phyloP scores from a whole-genome alignment of 2,113 vertebrate species.

The Lepus americanus region DNA sequence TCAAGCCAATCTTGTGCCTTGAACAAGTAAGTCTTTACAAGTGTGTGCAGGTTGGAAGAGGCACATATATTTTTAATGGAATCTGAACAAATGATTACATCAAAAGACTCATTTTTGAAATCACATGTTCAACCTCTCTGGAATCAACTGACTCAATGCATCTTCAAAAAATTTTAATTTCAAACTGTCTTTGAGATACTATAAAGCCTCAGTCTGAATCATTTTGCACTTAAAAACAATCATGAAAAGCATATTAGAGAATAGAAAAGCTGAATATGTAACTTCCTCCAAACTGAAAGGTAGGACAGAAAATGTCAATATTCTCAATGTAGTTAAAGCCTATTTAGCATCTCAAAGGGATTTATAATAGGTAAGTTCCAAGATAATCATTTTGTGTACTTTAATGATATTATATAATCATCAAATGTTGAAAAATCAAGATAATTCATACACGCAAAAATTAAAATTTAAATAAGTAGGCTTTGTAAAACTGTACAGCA shows the following conservation, averaged over 20 bases:
- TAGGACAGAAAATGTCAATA: not conserved
- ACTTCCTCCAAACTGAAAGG: not conserved
- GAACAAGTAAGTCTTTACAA: not conserved
- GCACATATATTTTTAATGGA: not conserved
- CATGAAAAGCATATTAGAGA: not conserved
- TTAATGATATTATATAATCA: constrained; percentile 3
- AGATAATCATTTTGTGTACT: not conserved
- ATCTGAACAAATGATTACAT: constrained; percentile 3
- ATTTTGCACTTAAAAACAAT: constrained; percentile 34
- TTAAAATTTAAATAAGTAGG: not conserved
- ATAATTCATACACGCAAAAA: not conserved
- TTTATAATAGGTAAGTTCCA: constrained; percentile 19
- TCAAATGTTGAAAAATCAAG: constrained; percentile 2
- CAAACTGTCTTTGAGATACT: not conserved
- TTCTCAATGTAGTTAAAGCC: constrained; percentile 4
- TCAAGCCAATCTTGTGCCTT: not conserved
- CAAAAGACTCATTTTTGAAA: not conserved
- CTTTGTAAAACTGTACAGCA: not conserved
- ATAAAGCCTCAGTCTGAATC: constrained; percentile 10
- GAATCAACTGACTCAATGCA: not conserved
- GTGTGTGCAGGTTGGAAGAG: not conserved
- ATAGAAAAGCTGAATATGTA: not conserved
- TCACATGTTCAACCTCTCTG: not conserved
- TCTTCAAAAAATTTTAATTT: constrained; percentile 6
- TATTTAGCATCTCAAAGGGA: constrained; percentile 22